Evolutionary conservation across 2,888 invertebrate genomes (phyloP).

Genomic region (Entomobrya proxima): DNA sequence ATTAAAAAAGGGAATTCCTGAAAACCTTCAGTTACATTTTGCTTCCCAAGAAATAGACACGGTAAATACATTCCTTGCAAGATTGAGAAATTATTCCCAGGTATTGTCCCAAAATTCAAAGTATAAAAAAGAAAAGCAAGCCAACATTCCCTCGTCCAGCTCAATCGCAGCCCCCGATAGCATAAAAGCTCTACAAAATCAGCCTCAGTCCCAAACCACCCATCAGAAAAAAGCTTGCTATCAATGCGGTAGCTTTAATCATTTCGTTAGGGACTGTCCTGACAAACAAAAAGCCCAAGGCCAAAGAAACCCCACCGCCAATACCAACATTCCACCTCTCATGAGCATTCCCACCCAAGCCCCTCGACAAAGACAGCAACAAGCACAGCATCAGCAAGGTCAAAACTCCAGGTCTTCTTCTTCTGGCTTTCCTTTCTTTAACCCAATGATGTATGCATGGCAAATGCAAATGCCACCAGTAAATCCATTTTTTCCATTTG

Average conservation of each 20-base stretch:
- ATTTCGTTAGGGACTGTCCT: neutral
- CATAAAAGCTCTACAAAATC: neutral
- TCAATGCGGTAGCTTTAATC: neutral
- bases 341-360: neutral
- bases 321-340: no score
- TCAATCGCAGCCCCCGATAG: neutral
- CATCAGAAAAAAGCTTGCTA: neutral
- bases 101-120: no score
- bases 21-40: neutral
- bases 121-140: no score
- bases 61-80: neutral
- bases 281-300: neutral
- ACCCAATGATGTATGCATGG: no score
- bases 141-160: neutral
- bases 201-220: neutral
- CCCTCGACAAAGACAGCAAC: neutral
- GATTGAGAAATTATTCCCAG: neutral
- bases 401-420: neutral
- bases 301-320: neutral
- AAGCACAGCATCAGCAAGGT: neutral
- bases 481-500: neutral
- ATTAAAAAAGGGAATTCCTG: neutral
- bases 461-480: neutral
- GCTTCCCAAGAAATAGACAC: neutral
- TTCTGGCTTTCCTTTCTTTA: neutral